These are phyloP conservation scores for Cosmorhoe ocellata DNA, from an alignment of 2,888 invertebrate genomes.

Conservation along the genomic window DNA sequence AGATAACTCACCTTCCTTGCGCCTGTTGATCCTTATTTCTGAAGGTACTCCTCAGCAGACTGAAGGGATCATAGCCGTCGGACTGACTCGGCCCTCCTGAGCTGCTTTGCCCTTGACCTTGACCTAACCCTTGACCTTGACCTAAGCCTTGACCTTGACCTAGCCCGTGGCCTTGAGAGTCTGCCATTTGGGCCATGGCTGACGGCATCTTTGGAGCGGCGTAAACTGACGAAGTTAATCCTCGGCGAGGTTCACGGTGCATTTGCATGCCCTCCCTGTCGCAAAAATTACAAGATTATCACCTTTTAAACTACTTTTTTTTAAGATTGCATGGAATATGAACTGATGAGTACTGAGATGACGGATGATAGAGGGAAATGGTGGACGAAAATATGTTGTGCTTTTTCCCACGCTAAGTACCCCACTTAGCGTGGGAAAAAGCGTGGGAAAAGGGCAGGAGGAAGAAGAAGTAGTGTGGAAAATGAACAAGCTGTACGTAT, in stretches of 20 bases:
- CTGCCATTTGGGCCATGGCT: conserved; percentile 36
- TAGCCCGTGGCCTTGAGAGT: conserved; percentile 2
- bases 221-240: conserved; percentile 42
- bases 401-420: too few relatives aligned
- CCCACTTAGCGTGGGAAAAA: too few relatives aligned
- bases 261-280: conserved; percentile 25
- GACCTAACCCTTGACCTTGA: neutral
- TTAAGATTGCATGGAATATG: too few relatives aligned
- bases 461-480: too few relatives aligned
- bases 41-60: conserved; percentile 66
- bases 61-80: conserved; percentile 67
- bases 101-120: conserved; percentile 1
- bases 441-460: too few relatives aligned
- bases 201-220: conserved; percentile 48
- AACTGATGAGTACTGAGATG: too few relatives aligned
- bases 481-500: too few relatives aligned
- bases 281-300: neutral
- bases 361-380: too few relatives aligned
- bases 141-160: neutral
- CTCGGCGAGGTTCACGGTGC: conserved; percentile 39
- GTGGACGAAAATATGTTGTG: too few relatives aligned
- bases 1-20: conserved; percentile 15
- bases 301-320: neutral
- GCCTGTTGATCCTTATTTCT: conserved; percentile 47
- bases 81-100: neutral